Conservation (phyloP, 2,888 invertebrate genomes). For the Pyrrhopygopsis socrates region DNA sequence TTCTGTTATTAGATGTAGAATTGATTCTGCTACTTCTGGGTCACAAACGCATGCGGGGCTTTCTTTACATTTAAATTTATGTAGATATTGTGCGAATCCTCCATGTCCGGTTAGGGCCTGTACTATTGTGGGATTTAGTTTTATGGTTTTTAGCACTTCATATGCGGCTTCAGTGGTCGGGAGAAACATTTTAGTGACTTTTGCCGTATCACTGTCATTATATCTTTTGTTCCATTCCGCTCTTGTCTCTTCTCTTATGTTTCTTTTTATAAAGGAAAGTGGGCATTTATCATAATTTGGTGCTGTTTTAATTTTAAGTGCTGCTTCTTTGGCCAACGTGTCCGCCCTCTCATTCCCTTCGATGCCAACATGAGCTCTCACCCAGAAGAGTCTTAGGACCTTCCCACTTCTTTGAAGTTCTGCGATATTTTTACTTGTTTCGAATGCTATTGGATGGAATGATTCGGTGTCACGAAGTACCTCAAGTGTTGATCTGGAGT, state of each 20-base stretch:
- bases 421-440: background rate
- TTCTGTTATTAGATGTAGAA: slow-evolving; percentile 27
- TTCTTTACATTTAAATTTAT: slow-evolving; percentile 20
- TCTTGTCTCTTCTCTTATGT: background rate
- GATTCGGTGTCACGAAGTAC: background rate
- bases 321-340: background rate
- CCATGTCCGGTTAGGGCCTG: slow-evolving; percentile 54
- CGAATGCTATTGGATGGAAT: background rate
- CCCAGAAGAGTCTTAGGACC: background rate
- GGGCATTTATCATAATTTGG: background rate
- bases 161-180: background rate
- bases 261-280: background rate
- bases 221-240: background rate
- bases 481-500: background rate
- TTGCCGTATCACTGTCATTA: background rate
- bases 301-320: background rate
- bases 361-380: background rate
- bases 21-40: background rate
- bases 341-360: slow-evolving; percentile 9
- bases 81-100: slow-evolving; percentile 29
- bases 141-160: background rate
- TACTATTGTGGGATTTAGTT: background rate
- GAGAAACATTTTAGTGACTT: background rate
- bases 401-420: background rate
- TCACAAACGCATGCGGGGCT: slow-evolving; percentile 34